A percentile compares a stretch with the other conserved stretches of the same genome.
These are phyloP conservation scores for Caenorhabditis virilis DNA, from an alignment of 2,888 invertebrate genomes.

Conservation along the genomic window DNA sequence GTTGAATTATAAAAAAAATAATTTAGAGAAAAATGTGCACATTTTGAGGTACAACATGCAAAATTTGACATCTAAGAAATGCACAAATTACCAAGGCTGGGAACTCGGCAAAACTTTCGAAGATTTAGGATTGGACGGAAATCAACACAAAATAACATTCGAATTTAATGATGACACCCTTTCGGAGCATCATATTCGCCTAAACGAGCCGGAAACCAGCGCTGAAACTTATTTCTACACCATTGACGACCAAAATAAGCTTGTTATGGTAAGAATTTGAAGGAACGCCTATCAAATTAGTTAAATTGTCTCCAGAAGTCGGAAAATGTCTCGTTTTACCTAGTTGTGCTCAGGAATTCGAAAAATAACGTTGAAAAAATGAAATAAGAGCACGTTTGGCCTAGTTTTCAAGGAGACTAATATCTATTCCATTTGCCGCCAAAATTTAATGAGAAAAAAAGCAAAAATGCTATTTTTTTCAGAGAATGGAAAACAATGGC, in stretches of 20 bases:
- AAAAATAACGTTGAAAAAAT: no score
- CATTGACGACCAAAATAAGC: slow-evolving; percentile 56
- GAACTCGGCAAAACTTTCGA: slow-evolving; percentile 60
- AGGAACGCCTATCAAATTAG: neutral
- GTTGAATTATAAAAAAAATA: neutral
- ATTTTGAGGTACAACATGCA: slow-evolving; percentile 53
- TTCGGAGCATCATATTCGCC: slow-evolving; percentile 62
- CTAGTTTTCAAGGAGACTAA: no score
- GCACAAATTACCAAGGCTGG: slow-evolving; percentile 57
- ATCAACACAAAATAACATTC: slow-evolving; percentile 61
- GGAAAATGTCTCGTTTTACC: no score
- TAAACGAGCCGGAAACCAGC: slow-evolving; percentile 58
- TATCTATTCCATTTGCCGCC: no score
- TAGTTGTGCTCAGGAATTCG: no score
- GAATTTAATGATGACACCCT: slow-evolving; percentile 49
- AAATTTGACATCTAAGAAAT: slow-evolving; percentile 62
- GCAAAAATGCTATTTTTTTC: slow-evolving; percentile 3
- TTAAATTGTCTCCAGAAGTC: no score
- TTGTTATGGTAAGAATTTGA: slow-evolving; percentile 48
- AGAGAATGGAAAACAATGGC: slow-evolving; percentile 63
- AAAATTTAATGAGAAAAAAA: slow-evolving; percentile 50
- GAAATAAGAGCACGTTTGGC: no score
- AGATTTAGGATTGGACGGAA: slow-evolving; percentile 63
- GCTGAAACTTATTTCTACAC: slow-evolving; percentile 66
- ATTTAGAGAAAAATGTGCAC: neutral